Evolutionary conservation across 2,888 invertebrate species (phyloP), one percentile per base, ranked within the genome.

Genomic region (Cremastinae sp.): DNA sequence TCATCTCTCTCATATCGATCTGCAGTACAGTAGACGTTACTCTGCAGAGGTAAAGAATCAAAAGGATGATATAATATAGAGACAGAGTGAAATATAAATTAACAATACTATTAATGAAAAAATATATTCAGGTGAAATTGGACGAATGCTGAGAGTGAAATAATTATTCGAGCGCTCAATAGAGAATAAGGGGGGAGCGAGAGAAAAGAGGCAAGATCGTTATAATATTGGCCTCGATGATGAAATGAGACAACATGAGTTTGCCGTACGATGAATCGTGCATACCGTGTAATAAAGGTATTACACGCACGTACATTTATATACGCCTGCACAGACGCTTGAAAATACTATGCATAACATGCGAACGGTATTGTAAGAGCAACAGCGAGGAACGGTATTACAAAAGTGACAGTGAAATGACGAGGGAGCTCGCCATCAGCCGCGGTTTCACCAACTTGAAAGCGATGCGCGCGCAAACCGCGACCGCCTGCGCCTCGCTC

Each of bases 371-470:
- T 75, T 56, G 61, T 56, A 61, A 66, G 35, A 66, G 71, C 49
- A 62, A 53, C 64, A 62, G 66, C 66, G 71, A 61, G 66, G 61
- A 86, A 86, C 86, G 87, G 86, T 82, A 86, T 86, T 87, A 86
- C 86, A 87, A 87, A 87, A 87, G 86, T 85, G 87, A 87, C 86
- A 86, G 87, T 87, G 85, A 85, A 86, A 84, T 83, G 84, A 83
- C 83, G 81, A 80, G 80, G 68, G 73, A 74, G 70, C 74, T 35
- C 69, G 79, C 75, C n/a, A n/a, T n/a, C n/a, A n/a, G n/a, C 77
- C 77, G 78, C 79, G 81, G 83, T 85, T 86, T 86, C 85, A 84
- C 85, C 84, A 80, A 80, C 79, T 56, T 82, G 83, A 84, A 85
- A 84, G 84, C 83, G 85, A 86, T 83, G 83, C 83, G 80, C 75